Evolutionary conservation across 1,140 invertebrate species (phyloP).

Genomic region (Brachystomella parvula): DNA sequence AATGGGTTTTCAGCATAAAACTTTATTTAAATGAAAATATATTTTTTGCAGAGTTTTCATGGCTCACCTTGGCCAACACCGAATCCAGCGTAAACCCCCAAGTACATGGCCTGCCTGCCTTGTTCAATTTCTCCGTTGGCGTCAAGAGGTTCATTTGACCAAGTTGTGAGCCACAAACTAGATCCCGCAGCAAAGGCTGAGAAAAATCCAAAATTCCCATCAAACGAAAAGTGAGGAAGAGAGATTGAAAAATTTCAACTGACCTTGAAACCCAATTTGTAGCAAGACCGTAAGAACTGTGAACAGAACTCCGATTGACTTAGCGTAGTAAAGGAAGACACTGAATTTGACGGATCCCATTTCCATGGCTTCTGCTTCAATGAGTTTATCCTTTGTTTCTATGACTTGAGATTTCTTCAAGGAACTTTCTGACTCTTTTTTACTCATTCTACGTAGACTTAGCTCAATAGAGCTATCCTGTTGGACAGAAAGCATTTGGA

Average conservation of each 20-base stretch:
- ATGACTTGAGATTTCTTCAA: background rate
- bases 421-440: background rate
- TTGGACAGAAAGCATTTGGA: background rate
- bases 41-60: too few relatives aligned
- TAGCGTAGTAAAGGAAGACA: constrained; percentile 83
- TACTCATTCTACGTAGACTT: too few relatives aligned
- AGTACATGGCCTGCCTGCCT: constrained; percentile 15
- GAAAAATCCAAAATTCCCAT: too few relatives aligned
- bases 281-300: constrained; percentile 62
- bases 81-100: constrained; percentile 32
- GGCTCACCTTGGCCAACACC: constrained; percentile 33
- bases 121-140: constrained; percentile 8
- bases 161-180: constrained; percentile 34
- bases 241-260: background rate
- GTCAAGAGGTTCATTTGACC: constrained; percentile 31
- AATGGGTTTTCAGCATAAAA: too few relatives aligned
- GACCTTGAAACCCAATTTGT: background rate
- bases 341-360: constrained; percentile 81
- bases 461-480: too few relatives aligned
- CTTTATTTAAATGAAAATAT: too few relatives aligned
- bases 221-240: background rate
- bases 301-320: constrained; percentile 68
- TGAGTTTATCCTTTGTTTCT: constrained; percentile 56
- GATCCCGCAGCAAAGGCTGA: constrained; percentile 27
- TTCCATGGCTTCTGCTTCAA: constrained; percentile 79